Evolutionary conservation across 35 echinoderm and acorn worm species (phyloP).

Genomic region (Apostichopus californicus): DNA sequence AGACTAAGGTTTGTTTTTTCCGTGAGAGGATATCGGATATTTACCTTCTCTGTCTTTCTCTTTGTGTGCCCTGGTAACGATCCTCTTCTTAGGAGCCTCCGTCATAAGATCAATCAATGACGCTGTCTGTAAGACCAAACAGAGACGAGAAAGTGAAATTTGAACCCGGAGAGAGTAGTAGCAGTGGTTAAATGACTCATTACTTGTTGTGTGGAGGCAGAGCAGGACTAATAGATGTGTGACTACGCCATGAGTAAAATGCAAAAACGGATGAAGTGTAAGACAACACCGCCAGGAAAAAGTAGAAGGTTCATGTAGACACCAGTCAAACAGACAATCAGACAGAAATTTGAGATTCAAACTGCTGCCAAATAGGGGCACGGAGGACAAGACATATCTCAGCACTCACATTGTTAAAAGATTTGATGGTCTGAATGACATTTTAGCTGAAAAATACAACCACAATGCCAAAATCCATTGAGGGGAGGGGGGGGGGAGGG

Average conservation of each 20-base stretch:
- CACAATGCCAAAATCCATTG: too few species aligned
- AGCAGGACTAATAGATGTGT: background rate
- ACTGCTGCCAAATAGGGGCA: too few species aligned
- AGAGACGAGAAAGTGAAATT: background rate
- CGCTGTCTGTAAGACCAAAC: conserved; percentile 42
- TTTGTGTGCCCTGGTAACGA: conserved; percentile 85
- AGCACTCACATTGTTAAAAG: too few species aligned
- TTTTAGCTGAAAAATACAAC: too few species aligned
- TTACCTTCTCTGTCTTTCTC: conserved; percentile 75
- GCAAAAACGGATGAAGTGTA: background rate
- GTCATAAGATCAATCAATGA: conserved; percentile 66
- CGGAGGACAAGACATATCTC: too few species aligned
- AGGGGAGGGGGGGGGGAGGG: too few species aligned
- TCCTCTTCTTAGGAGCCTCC: conserved; percentile 85
- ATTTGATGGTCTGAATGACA: too few species aligned
- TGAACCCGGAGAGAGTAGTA: background rate
- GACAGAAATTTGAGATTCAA: too few species aligned
- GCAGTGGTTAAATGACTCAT: background rate
- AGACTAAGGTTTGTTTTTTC: too few species aligned
- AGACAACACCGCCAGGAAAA: background rate
- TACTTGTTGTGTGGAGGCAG: background rate
- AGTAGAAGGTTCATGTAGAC: background rate
- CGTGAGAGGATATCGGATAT: background rate
- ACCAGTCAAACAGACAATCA: too few species aligned
- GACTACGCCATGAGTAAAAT: background rate